Conservation (phyloP, 1,140 invertebrate genomes). For the Theocolax elegans region DNA sequence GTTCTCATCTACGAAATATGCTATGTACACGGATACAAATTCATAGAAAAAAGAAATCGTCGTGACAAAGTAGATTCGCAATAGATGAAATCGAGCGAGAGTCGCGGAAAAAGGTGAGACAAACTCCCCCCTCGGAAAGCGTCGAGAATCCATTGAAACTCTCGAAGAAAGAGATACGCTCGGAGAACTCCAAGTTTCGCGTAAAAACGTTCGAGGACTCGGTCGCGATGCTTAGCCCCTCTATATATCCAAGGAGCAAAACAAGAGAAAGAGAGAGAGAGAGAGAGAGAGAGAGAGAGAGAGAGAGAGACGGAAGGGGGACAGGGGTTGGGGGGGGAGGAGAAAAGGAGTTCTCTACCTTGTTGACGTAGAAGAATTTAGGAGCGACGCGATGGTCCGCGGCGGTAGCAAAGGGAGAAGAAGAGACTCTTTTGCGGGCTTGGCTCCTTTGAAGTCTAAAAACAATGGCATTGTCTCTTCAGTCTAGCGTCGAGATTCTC, state of each 20-base stretch:
- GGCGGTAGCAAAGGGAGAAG: not conserved
- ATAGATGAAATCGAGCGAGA: not conserved
- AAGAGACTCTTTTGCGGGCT: conserved; percentile 52
- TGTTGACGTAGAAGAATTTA: conserved; percentile 67
- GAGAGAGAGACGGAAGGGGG: conserved; percentile 44
- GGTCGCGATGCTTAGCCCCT: not conserved
- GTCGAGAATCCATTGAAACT: not conserved
- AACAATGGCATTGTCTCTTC: conserved; percentile 70
- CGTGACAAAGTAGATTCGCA: conserved; percentile 18
- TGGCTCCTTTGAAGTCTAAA: conserved; percentile 67
- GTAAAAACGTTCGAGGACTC: conserved; percentile 12
- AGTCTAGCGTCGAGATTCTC: conserved; percentile 61
- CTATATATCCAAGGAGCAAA: too few species aligned
- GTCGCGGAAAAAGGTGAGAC: not conserved
- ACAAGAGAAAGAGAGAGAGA: conserved; percentile 35
- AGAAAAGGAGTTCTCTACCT: conserved; percentile 25
- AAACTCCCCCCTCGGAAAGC: not conserved
- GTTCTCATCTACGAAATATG: too few species aligned
- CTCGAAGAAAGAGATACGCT: not conserved
- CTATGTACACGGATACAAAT: too few species aligned
- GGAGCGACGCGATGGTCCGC: conserved; percentile 65
- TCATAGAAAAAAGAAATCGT: too few species aligned
- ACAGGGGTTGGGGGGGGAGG: conserved; percentile 18
- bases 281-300: conserved; percentile 26
- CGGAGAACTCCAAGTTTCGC: not conserved